Evolutionary conservation across 2,797 vertebrate species (phyloP).

Genomic region (Oryzias dopingdopingensis): DNA sequence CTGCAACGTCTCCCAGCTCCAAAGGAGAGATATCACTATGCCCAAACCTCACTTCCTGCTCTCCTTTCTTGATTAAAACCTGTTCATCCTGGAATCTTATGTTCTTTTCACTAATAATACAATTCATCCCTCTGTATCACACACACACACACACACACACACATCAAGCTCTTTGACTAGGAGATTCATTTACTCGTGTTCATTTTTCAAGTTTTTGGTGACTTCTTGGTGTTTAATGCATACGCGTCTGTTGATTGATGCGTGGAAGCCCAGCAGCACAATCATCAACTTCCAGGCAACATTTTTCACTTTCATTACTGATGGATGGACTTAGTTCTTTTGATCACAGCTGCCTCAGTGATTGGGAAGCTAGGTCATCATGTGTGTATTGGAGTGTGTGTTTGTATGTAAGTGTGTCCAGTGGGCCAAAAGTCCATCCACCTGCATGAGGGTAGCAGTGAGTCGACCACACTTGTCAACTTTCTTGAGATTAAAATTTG

Average conservation of each 20-base stretch:
- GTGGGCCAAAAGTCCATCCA: slow-evolving; percentile 38
- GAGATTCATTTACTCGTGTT: slow-evolving; percentile 69
- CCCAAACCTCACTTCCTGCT: slow-evolving; percentile 3
- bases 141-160: slow-evolving; percentile 20
- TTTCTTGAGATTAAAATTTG: not conserved
- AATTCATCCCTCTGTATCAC: slow-evolving; percentile 47
- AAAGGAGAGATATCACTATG: too few species aligned
- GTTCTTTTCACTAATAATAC: slow-evolving; percentile 55
- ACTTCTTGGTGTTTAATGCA: slow-evolving; percentile 56
- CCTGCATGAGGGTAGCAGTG: slow-evolving; percentile 30
- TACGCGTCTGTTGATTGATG: slow-evolving; percentile 67
- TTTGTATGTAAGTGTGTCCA: slow-evolving; percentile 24
- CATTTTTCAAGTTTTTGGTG: slow-evolving; percentile 68
- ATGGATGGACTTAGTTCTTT: slow-evolving; percentile 64
- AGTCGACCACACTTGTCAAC: slow-evolving; percentile 25
- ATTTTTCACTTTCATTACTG: slow-evolving; percentile 72
- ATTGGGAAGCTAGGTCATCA: slow-evolving; percentile 64
- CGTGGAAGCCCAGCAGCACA: slow-evolving; percentile 58
- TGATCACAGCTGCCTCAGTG: slow-evolving; percentile 59
- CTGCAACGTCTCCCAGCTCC: slow-evolving; percentile 11
- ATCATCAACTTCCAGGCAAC: slow-evolving; percentile 72
- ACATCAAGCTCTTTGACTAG: slow-evolving; percentile 36
- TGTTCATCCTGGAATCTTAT: slow-evolving; percentile 51
- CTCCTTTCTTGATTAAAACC: slow-evolving; percentile 69
- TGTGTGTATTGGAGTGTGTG: slow-evolving; percentile 25